A percentile compares a stretch with the other conserved stretches of the same genome.
These are phyloP conservation scores for Thymelicus lineola DNA, from an alignment of 2,888 invertebrate genomes.

Conservation along the genomic window DNA sequence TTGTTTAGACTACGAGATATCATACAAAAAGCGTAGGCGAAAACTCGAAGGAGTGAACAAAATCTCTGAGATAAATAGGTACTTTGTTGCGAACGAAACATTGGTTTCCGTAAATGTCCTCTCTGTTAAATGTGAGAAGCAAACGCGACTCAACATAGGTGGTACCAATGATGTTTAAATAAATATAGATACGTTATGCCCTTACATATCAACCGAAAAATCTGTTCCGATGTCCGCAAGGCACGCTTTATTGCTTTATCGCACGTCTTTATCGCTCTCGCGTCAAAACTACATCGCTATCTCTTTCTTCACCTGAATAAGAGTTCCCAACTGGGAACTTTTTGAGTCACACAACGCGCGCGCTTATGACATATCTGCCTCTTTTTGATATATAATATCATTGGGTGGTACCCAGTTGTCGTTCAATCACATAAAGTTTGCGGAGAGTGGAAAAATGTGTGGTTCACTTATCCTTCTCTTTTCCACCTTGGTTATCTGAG, in stretches of 20 bases:
- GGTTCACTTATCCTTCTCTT: background rate
- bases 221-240: no score
- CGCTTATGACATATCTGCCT: no score
- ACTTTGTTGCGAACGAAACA: background rate
- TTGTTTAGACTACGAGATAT: slow-evolving; percentile 46
- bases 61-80: slow-evolving; percentile 40
- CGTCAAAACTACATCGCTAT: no score
- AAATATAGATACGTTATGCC: no score
- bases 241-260: no score
- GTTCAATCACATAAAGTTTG: slow-evolving; percentile 2
- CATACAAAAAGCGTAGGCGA: slow-evolving; percentile 41
- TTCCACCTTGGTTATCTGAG: background rate
- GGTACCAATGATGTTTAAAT: no score
- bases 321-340: no score
- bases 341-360: no score
- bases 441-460: slow-evolving; percentile 1
- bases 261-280: no score
- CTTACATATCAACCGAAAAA: no score
- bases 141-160: background rate
- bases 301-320: no score
- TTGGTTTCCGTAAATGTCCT: slow-evolving; percentile 10
- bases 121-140: background rate
- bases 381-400: no score
- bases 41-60: slow-evolving; percentile 23
- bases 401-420: background rate